phyloP scores from a whole-genome alignment of 2,888 invertebrate species.

The Ligdia adustata region DNA sequence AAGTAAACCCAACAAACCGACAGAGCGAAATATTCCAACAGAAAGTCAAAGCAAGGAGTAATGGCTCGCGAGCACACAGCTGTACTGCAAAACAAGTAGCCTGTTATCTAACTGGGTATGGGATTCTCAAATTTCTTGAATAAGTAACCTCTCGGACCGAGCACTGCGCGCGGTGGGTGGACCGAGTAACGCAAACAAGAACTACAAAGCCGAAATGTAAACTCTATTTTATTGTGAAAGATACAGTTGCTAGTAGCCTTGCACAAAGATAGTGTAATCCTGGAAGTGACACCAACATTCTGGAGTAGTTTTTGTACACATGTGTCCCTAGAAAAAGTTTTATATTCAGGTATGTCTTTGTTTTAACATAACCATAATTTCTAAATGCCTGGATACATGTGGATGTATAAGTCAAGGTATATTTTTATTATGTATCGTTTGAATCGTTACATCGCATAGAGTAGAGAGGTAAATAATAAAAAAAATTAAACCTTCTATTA shows the following conservation, averaged over 20 bases:
- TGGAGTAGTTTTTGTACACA: too few species aligned
- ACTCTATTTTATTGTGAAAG: conserved; percentile 64
- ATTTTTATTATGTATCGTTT: too few species aligned
- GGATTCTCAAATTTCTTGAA: conserved; percentile 50
- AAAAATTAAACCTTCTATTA: too few species aligned
- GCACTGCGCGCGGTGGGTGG: conserved; percentile 36
- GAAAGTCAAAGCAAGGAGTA: conserved; percentile 5
- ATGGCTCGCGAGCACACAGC: conserved; percentile 10
- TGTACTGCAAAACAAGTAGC: conserved; percentile 21
- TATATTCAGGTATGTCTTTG: too few species aligned
- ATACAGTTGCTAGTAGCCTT: conserved; percentile 45
- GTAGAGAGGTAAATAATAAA: too few species aligned
- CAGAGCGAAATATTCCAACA: too few species aligned
- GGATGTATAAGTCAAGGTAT: too few species aligned
- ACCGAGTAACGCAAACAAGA: conserved; percentile 52
- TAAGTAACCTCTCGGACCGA: conserved; percentile 47
- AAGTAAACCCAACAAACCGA: neutral
- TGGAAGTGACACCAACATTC: conserved; percentile 32
- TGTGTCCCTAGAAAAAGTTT: too few species aligned
- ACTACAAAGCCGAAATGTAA: conserved; percentile 66
- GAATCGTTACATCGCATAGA: too few species aligned
- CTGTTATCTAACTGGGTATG: conserved; percentile 38
- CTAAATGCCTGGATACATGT: too few species aligned
- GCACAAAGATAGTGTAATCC: conserved; percentile 20
- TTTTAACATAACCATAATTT: too few species aligned